A percentile compares a stretch with the other conserved stretches of the same genome.
phyloP scores from a whole-genome alignment of 2,888 invertebrate genomes.

The Enchytraeus crypticus region DNA sequence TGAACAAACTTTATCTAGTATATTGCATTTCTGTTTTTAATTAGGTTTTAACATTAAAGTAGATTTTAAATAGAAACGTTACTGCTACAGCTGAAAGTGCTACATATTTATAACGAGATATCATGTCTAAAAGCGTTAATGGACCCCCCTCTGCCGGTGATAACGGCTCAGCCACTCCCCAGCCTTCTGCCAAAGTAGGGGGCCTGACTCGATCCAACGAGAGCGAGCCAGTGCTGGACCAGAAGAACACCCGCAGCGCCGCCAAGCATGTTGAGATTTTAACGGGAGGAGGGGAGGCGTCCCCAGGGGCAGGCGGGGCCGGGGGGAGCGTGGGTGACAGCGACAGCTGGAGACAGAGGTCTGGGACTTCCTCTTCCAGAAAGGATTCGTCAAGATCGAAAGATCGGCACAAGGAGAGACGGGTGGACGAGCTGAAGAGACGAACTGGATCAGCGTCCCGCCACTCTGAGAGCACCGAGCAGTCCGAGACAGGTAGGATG shows the following conservation, averaged over 20 bases:
- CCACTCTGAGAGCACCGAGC: conserved; percentile 12
- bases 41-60: too few species aligned
- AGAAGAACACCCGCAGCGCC: conserved; percentile 8
- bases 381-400: neutral
- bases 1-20: too few species aligned
- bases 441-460: conserved; percentile 10
- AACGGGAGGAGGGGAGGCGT: neutral
- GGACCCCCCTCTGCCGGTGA: too few species aligned
- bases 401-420: conserved; percentile 2
- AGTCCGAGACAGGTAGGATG: conserved; percentile 11
- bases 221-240: conserved; percentile 10
- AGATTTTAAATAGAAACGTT: too few species aligned
- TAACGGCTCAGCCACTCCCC: too few species aligned
- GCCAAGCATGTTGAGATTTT: conserved; percentile 12
- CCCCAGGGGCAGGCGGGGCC: neutral
- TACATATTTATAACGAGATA: too few species aligned
- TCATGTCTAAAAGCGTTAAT: too few species aligned
- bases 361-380: neutral
- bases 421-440: conserved; percentile 8
- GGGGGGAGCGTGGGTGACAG: neutral
- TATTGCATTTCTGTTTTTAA: too few species aligned
- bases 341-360: neutral
- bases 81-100: too few species aligned
- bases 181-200: too few species aligned
- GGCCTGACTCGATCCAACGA: neutral